Base-by-base conservation (phyloP, 2,888 invertebrate species). In the Oxyscelio sp. region DNA sequence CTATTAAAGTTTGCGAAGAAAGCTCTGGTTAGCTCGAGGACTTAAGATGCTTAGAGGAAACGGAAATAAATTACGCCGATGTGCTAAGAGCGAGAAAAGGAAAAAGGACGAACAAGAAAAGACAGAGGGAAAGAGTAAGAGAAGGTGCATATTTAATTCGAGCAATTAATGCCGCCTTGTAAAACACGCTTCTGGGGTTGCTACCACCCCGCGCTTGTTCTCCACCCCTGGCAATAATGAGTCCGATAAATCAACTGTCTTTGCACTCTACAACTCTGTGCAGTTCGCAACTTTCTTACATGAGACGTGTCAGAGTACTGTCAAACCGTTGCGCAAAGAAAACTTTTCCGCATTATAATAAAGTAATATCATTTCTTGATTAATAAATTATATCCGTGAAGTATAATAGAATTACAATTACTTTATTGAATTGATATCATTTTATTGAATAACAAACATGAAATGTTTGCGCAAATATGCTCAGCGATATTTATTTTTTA, bases 101-200 rank as follows among this genome's bases (percentile, higher is more conserved):
- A 83, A 82, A 83, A 83, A 80, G 77, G n/a, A 75, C 63, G 54
- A 73, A 66, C 31, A 48, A 68, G 68, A 70, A 65, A 68, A 77
- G 80, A 75, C 70, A 82, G 71, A 58, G 77, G 56, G 73, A 78
- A 75, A 82, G 86, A 80, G 80, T 79, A 79, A 82, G 85, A 87
- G 90, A 89, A 90, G 93, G 93, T 94, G 93, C 94, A 94, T 94
- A 94, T 94, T 94, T 94, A 94, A 94, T 94, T 94, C 93, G 91
- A 92, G 93, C 93, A 94, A 94, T 94, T 94, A 94, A 94, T 94
- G 93, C 94, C 93, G 93, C 93, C 94, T 94, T 94, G 94, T 94
- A 94, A 94, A 94, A 94, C 94, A 94, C 92, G 93, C 92, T 91
- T 92, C 87, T 91, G 91, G 92, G 91, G 92, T 93, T 90, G 92